These are phyloP conservation scores for Denticeps clupeoides DNA, from an alignment of 2,797 vertebrate species.

Conservation along the genomic window DNA sequence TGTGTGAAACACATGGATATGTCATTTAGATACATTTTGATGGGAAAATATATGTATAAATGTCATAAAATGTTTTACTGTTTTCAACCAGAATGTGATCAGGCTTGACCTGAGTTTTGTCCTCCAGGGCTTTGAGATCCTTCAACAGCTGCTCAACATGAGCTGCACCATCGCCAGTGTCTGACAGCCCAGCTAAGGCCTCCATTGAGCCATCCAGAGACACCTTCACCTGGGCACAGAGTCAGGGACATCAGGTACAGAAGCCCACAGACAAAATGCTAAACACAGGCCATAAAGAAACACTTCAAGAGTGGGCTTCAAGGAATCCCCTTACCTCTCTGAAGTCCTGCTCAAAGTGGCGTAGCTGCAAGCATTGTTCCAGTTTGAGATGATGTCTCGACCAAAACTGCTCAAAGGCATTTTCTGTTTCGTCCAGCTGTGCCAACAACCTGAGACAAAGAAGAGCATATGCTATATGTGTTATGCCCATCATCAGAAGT, in stretches of 20 bases:
- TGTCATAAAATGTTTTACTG: too few relatives aligned
- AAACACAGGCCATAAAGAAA: too few relatives aligned
- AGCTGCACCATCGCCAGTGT: constrained; percentile 66
- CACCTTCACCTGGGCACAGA: constrained; percentile 67
- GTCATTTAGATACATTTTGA: too few relatives aligned
- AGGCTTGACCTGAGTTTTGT: constrained; percentile 71
- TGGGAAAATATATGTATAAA: too few relatives aligned
- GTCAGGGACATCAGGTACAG: background rate
- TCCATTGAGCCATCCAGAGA: constrained; percentile 67
- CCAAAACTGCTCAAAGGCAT: constrained; percentile 87
- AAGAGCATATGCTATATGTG: background rate
- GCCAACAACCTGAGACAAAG: constrained; percentile 68
- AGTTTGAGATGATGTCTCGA: constrained; percentile 79
- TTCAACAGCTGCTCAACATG: constrained; percentile 71
- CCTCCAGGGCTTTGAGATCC: constrained; percentile 72
- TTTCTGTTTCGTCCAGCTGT: constrained; percentile 86
- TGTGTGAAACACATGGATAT: too few relatives aligned
- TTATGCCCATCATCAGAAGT: background rate
- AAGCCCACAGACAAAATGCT: background rate
- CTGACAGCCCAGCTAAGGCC: constrained; percentile 57
- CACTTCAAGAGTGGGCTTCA: too few relatives aligned
- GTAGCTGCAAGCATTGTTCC: constrained; percentile 83
- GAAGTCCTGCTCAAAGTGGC: constrained; percentile 86
- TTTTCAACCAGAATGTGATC: constrained; percentile 8
- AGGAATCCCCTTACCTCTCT: constrained; percentile 59